Evolutionary conservation across 2,888 invertebrate genomes (phyloP), one percentile per base, ranked within the genome.

Genomic region (Tuta absoluta): DNA sequence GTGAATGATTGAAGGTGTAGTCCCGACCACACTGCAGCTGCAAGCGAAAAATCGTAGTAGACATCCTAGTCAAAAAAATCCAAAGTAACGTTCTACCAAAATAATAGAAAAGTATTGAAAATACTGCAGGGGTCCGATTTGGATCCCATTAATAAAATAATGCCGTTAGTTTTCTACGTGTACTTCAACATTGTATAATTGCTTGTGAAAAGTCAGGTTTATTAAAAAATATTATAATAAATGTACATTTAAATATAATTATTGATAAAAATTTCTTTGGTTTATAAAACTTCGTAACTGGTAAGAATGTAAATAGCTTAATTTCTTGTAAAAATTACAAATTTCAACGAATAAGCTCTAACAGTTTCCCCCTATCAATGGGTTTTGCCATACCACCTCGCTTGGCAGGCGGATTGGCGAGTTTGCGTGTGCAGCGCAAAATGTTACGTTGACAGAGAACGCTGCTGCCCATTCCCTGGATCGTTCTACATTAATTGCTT

Each of bases 141-240:
- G 74, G 70, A 64, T 66, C 71, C 71, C 71, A 68, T 68, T 72
- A 68, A 65, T 68, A 68, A 67, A 75, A 67, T 71, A 68, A 58
- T 70, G 72, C 41, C 73, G 73, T 33, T 73, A 73, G 80, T 79
- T 86, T 82, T 77, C 17, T 73, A 77, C 78, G 80, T 75, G 68
- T 71, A 65, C 64, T 56, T 10, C 48, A 65, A 66, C 60, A 65
- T 67, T 70, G 69, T 56, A 64, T 62, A 37, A 68, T 65, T 71
- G 69, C 69, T 71, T 75, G 73, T 75, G 72, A 67, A 70, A 71
- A 66, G 65, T 69, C 70, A 71, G 70, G 64, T 66, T 71, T 66
- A 70, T 68, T 70, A 66, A 71, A 68, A 70, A 67, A 70, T 71
- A 71, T 69, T 65, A 77, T 77, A 75, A 79, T 71, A 78, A 79